These are phyloP conservation scores for Coenobita brevimanus DNA, from an alignment of 1,140 invertebrate species.

Conservation along the genomic window DNA sequence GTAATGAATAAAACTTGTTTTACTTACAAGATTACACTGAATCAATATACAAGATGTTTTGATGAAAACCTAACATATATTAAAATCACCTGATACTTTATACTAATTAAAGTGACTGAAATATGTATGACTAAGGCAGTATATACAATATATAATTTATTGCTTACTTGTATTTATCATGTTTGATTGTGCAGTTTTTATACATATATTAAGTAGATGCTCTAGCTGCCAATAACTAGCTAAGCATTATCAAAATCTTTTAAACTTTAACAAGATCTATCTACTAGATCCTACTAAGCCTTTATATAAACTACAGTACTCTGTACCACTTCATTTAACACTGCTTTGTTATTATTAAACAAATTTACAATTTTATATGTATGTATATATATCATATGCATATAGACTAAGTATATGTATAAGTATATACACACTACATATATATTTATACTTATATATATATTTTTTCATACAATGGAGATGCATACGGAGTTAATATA, in stretches of 20 bases:
- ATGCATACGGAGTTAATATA: constrained; percentile 52
- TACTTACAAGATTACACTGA: constrained; percentile 61
- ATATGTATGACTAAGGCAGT: constrained; percentile 45
- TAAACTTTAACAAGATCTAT: constrained; percentile 43
- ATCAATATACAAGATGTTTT: constrained; percentile 63
- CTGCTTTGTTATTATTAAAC: constrained; percentile 37
- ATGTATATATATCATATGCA: constrained; percentile 23
- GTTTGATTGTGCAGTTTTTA: constrained; percentile 61
- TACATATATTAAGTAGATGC: constrained; percentile 55
- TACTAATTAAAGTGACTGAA: constrained; percentile 59
- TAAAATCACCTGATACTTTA: constrained; percentile 27
- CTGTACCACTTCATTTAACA: constrained; percentile 37
- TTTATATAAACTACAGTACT: constrained; percentile 42
- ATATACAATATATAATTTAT: constrained; percentile 56
- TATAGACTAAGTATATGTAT: constrained; percentile 4
- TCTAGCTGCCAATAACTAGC: constrained; percentile 60
- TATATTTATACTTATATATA: constrained; percentile 33
- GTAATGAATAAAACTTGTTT: constrained; percentile 55
- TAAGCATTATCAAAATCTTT: constrained; percentile 52
- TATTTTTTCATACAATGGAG: constrained; percentile 24
- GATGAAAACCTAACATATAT: constrained; percentile 51
- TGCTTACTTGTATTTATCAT: constrained; percentile 36
- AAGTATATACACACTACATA: constrained; percentile 37
- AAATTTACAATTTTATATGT: constrained; percentile 25
- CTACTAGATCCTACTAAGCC: constrained; percentile 49